Conservation (phyloP, 1,140 invertebrate species). For the Dolichoris vasculosae region DNA sequence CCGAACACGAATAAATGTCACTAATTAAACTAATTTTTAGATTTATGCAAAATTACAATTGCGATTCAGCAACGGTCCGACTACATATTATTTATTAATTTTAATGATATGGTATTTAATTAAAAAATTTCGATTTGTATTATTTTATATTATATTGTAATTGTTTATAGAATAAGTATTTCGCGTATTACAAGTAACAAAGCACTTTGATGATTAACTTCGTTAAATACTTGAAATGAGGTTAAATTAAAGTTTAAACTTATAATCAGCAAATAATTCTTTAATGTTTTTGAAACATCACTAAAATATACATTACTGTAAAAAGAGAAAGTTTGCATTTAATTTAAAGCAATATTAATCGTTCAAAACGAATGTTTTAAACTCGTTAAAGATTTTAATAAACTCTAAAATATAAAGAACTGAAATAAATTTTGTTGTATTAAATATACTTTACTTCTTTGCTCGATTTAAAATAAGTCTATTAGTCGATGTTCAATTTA, state of each 20-base stretch:
- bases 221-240: background rate
- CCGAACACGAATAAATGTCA: background rate
- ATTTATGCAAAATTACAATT: background rate
- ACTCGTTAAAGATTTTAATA: background rate
- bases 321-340: conserved; percentile 22
- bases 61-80: background rate
- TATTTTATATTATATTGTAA: background rate
- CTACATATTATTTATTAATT: background rate
- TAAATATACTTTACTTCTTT: background rate
- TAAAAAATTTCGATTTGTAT: background rate
- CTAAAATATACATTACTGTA: conserved; percentile 11
- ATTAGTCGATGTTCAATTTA: background rate
- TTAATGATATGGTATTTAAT: background rate
- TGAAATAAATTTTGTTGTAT: background rate
- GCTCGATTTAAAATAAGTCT: background rate
- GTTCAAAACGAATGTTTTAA: background rate
- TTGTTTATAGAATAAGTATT: background rate
- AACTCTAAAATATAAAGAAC: background rate
- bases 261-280: conserved; percentile 21
- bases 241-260: conserved; percentile 21
- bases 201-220: background rate
- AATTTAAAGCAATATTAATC: conserved; percentile 7
- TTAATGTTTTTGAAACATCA: conserved; percentile 26
- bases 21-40: background rate
- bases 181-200: background rate